A percentile compares a stretch with the other conserved stretches of the same genome.
phyloP scores from a whole-genome alignment of 2,888 invertebrate genomes.

The Drosophila nr. perissopoda region DNA sequence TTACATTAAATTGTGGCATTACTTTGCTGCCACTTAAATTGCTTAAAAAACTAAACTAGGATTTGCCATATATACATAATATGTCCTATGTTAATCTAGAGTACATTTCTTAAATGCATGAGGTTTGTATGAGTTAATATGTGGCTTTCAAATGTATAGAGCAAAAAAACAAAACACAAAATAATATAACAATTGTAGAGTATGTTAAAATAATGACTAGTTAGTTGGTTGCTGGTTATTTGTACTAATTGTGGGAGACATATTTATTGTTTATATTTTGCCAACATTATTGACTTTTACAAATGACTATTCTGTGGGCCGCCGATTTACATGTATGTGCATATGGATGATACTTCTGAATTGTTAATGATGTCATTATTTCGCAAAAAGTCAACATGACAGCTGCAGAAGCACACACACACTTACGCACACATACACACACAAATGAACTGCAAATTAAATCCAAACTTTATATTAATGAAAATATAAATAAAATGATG shows the following conservation, averaged over 20 bases:
- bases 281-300: conserved; percentile 42
- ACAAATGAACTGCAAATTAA: conserved; percentile 47
- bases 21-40: conserved; percentile 34
- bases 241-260: conserved; percentile 39
- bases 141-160: background rate
- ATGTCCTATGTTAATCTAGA: conserved; percentile 35
- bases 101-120: conserved; percentile 13
- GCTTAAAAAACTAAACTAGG: conserved; percentile 63
- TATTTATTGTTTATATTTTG: conserved; percentile 25
- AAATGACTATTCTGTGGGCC: conserved; percentile 34
- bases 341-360: conserved; percentile 51
- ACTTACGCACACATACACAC: background rate
- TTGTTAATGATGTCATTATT: conserved; percentile 59
- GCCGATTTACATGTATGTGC: conserved; percentile 29
- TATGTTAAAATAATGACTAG: conserved; percentile 15
- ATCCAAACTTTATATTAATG: conserved; percentile 52
- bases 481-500: conserved; percentile 41
- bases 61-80: conserved; percentile 27
- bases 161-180: conserved; percentile 1
- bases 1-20: conserved; percentile 49
- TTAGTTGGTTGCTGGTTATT: conserved; percentile 9
- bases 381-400: conserved; percentile 63
- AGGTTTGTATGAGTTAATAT: conserved; percentile 17
- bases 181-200: conserved; percentile 8
- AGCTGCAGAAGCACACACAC: conserved; percentile 22